These are phyloP conservation scores for Rhodeus uyekii DNA, from an alignment of 2,797 vertebrate genomes.

Conservation along the genomic window DNA sequence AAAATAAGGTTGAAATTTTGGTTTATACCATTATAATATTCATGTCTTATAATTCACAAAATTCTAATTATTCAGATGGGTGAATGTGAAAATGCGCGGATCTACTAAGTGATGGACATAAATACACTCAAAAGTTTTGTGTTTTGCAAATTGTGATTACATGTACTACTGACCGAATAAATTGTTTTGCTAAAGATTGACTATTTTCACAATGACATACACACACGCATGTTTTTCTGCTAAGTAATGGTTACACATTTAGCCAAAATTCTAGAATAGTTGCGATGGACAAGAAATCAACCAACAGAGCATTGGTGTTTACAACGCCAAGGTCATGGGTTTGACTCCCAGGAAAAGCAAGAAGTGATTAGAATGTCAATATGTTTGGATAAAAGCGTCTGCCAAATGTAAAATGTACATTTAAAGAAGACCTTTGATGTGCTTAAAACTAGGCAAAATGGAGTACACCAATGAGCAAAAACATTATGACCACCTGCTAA, in stretches of 20 bases:
- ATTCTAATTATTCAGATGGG: not conserved
- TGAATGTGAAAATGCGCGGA: not conserved
- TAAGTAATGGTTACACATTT: not conserved
- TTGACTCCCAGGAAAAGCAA: too few species aligned
- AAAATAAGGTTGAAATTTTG: not conserved
- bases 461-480: too few species aligned
- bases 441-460: not conserved
- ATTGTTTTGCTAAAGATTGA: not conserved
- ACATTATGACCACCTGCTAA: too few species aligned
- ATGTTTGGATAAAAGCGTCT: too few species aligned
- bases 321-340: too few species aligned
- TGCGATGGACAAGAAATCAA: not conserved
- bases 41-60: not conserved
- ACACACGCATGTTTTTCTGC: too few species aligned
- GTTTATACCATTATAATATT: not conserved
- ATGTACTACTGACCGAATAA: not conserved
- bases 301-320: too few species aligned
- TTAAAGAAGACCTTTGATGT: not conserved
- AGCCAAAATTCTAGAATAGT: not conserved
- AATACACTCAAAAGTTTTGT: not conserved
- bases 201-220: not conserved
- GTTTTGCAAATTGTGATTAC: not conserved
- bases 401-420: too few species aligned
- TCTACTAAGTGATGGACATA: not conserved
- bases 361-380: too few species aligned